Percentiles rank a stretch among this genome's conserved stretches.
Evolutionary conservation across 2,888 invertebrate species (phyloP).

Genomic region (Meganola albula): DNA sequence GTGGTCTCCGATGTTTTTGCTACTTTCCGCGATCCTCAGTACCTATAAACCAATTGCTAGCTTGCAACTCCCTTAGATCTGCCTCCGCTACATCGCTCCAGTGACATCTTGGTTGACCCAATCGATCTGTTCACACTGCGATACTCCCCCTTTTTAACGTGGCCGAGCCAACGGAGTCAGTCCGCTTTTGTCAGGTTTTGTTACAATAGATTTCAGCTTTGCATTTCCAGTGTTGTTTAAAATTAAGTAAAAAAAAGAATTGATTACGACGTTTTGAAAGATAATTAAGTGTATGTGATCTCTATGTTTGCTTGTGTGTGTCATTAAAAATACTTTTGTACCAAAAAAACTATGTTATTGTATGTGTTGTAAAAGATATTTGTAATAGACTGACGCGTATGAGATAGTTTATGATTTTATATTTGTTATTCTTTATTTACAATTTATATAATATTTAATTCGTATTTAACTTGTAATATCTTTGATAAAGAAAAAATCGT

Average conservation of each 20-base stretch:
- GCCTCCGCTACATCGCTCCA: no score
- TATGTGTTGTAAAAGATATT: conserved; percentile 24
- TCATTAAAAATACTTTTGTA: conserved; percentile 19
- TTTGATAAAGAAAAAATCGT: conserved; percentile 5
- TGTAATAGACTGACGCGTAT: conserved; percentile 28
- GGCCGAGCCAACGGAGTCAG: no score
- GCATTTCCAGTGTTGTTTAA: conserved; percentile 7
- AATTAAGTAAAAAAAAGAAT: conserved; percentile 3
- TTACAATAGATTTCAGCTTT: no score
- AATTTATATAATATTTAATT: conserved; percentile 13
- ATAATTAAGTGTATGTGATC: conserved; percentile 26
- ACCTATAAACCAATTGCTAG: no score
- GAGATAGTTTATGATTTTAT: conserved; percentile 18
- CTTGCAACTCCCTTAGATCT: no score
- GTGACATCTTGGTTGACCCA: no score
- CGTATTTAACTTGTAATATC: conserved; percentile 23
- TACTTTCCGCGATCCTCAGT: no score
- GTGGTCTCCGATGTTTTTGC: no score
- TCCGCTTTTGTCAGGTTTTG: no score
- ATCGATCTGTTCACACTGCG: no score
- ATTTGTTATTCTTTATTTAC: conserved; percentile 23
- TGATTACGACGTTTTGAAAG: no score
- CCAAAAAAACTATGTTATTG: conserved; percentile 21
- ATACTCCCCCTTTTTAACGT: no score
- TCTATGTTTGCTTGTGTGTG: conserved; percentile 26